Evolutionary conservation across 2,113 vertebrate genomes (phyloP), one percentile per base, ranked within the genome.

Genomic region (Paedocypris sp.): DNA sequence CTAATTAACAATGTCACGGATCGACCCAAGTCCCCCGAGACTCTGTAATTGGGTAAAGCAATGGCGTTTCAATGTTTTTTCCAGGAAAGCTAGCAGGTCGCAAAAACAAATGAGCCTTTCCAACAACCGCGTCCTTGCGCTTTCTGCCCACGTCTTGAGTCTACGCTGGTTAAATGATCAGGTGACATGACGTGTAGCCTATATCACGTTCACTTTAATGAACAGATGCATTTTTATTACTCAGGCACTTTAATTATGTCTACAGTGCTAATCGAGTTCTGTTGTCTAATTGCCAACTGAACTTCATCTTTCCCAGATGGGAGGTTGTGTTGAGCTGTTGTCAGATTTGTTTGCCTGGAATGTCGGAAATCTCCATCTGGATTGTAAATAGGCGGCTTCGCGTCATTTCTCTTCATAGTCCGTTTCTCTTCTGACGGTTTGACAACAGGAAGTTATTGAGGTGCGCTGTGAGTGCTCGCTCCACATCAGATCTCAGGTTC

Each of bases 401-500:
- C n/a, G n/a, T n/a, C n/a, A n/a, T n/a, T n/a, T n/a, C n/a, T n/a
- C n/a, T n/a, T n/a, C n/a, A n/a, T n/a, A n/a, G n/a, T n/a, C 26
- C 22, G 6, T 39, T 22, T 56, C 38, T 50, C 32, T 56, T 4
- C 25, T 43, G 48, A n/a, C 42, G 16, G 12, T 39, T 31, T 26
- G 29, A 16, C 48, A 33, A 22, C 36, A 48, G 52, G 56, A 62
- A 62, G 51, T 59, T 54, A 69, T 60, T 63, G 4, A 41, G 29
- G 26, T 11, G 3, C 23, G 36, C 43, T 2, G 45, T 43, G 28
- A 28, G n/a, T 31, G 3, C 31, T 16, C 51, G 49, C 25, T 46
- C 51, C 29, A 3, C 62, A 48, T 22, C 43, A 12, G 36, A 18
- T 3, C 41, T 42, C 26, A 5, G 3, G 33, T 20, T 62, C 32